Conservation (phyloP, 2,797 vertebrate species). For the Tamandua tetradactyla region DNA sequence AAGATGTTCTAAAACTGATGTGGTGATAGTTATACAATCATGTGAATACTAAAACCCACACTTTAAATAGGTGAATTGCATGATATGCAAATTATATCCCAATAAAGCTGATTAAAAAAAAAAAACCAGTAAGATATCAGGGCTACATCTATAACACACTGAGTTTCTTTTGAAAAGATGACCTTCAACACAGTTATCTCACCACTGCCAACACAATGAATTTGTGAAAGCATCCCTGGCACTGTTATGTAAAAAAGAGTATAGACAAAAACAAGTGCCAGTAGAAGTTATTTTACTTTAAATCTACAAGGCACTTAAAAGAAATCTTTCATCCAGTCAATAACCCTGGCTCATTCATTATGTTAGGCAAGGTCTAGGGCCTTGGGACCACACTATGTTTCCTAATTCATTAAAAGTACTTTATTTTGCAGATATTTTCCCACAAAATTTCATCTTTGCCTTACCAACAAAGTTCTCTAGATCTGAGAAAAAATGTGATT, state of each 20-base stretch:
- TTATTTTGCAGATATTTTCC: slow-evolving; percentile 56
- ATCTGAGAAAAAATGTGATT: background rate
- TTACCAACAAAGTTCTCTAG: slow-evolving; percentile 39
- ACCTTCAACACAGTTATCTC: background rate
- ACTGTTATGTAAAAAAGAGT: background rate
- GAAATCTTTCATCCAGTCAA: slow-evolving; percentile 37
- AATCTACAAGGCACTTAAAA: background rate
- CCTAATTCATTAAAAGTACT: slow-evolving; percentile 56
- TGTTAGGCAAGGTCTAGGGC: slow-evolving; percentile 15
- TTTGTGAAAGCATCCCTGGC: background rate
- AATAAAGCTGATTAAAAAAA: background rate
- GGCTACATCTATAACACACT: background rate
- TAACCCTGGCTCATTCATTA: slow-evolving; percentile 36
- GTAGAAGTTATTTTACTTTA: slow-evolving; percentile 1
- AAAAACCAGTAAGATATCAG: background rate
- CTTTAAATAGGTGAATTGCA: background rate
- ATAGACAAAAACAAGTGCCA: background rate
- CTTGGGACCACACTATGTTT: background rate
- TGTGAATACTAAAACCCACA: background rate
- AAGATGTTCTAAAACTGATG: background rate
- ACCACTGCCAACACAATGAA: background rate
- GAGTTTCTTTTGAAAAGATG: background rate
- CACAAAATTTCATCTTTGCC: slow-evolving; percentile 45
- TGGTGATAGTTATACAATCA: background rate
- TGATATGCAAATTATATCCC: background rate